Conservation (phyloP, 2,797 vertebrate genomes). For the Melanotaenia nigrans region DNA sequence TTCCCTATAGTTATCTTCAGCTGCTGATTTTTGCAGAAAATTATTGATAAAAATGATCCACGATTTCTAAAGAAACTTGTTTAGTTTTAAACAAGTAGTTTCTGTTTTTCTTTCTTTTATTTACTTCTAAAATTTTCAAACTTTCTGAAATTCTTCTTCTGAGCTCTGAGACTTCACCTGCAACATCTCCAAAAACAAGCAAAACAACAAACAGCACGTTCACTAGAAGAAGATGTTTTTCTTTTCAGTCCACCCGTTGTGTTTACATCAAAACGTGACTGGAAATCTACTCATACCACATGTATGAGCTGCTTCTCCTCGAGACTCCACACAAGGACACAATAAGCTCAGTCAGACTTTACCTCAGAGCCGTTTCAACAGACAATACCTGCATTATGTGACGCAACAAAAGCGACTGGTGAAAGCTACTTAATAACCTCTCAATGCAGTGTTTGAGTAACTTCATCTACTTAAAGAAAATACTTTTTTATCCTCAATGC, state of each 20-base stretch:
- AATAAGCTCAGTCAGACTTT: background rate
- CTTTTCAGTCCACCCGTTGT: background rate
- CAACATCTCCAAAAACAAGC: background rate
- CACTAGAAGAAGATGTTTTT: background rate
- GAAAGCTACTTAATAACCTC: background rate
- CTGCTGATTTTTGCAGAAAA: too few relatives aligned
- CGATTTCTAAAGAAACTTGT: too few relatives aligned
- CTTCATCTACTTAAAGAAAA: background rate
- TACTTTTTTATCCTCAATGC: background rate
- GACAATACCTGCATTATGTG: background rate
- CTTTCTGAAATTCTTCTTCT: too few relatives aligned
- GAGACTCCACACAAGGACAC: slow-evolving; percentile 4
- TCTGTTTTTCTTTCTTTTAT: too few relatives aligned
- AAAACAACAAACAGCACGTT: background rate
- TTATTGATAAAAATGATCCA: too few relatives aligned
- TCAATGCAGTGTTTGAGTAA: background rate
- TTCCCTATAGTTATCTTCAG: too few relatives aligned
- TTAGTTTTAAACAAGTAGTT: too few relatives aligned
- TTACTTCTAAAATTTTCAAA: too few relatives aligned
- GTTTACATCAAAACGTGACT: slow-evolving; percentile 39
- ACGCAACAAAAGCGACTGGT: background rate
- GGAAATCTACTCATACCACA: slow-evolving; percentile 38
- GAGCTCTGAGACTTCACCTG: background rate
- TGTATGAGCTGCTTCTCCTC: slow-evolving; percentile 2
- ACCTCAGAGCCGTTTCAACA: background rate